A percentile compares a stretch with the other conserved stretches of the same genome.
These are phyloP conservation scores for Campoplex capitator DNA, from an alignment of 2,888 invertebrate genomes.

Conservation along the genomic window DNA sequence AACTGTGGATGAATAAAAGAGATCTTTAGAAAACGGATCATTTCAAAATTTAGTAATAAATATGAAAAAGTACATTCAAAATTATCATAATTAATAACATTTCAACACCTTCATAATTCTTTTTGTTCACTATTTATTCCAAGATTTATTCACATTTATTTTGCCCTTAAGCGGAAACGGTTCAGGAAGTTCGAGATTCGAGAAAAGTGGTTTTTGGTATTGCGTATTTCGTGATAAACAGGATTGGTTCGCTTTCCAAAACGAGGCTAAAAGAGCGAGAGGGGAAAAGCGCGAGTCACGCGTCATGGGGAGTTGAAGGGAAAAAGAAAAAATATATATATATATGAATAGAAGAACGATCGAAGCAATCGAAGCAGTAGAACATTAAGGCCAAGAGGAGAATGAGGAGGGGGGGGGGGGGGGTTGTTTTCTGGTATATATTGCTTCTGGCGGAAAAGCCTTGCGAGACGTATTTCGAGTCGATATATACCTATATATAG, in stretches of 20 bases:
- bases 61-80: too few relatives aligned
- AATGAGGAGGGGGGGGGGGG: background rate
- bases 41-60: background rate
- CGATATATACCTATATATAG: background rate
- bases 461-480: background rate
- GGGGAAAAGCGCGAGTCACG: conserved; percentile 20
- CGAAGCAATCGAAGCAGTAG: conserved; percentile 30
- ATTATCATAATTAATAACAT: background rate
- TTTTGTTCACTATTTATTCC: background rate
- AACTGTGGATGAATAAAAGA: too few relatives aligned
- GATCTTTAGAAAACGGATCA: background rate
- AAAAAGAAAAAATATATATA: conserved; percentile 22
- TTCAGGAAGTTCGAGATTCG: background rate
- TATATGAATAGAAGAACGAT: background rate
- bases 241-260: conserved; percentile 6
- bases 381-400: conserved; percentile 13
- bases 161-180: background rate
- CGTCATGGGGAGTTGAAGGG: background rate
- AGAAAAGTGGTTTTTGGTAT: conserved; percentile 19
- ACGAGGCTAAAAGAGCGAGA: conserved; percentile 9
- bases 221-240: conserved; percentile 48
- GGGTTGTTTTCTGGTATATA: conserved; percentile 63
- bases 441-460: conserved; percentile 55
- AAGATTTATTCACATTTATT: background rate
- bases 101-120: background rate